Evolutionary conservation across 2,113 vertebrate species (phyloP).

Genomic region (Peucedramus taeniatus): DNA sequence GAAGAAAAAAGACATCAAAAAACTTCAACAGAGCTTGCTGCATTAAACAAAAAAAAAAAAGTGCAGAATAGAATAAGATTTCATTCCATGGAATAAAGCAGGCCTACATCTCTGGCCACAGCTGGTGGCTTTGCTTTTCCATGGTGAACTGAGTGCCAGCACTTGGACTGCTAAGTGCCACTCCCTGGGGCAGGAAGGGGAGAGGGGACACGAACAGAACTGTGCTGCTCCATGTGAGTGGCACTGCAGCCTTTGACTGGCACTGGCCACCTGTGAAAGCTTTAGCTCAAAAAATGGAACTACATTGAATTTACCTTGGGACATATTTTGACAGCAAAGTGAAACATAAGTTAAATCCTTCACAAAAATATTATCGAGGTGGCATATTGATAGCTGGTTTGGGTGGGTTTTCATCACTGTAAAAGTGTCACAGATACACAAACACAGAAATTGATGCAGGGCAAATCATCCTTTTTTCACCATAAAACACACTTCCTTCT

Average conservation of each 20-base stretch:
- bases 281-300: background rate
- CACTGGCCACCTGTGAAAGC: background rate
- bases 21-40: background rate
- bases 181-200: background rate
- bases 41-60: background rate
- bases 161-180: background rate
- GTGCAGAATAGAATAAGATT: background rate
- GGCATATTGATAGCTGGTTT: background rate
- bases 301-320: rapidly evolving
- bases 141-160: background rate
- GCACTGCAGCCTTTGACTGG: background rate
- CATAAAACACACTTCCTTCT: background rate
- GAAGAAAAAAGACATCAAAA: background rate
- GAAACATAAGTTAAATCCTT: background rate
- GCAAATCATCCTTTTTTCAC: background rate
- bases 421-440: background rate
- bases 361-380: background rate
- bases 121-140: background rate
- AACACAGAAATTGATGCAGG: background rate
- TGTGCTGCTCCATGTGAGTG: rapidly evolving
- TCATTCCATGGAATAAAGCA: background rate
- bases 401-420: background rate
- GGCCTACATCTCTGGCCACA: background rate
- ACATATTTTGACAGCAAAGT: background rate
- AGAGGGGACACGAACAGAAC: rapidly evolving